Percentiles rank a stretch among this genome's conserved stretches.
These are phyloP conservation scores for Cacoxenus indagator DNA, from an alignment of 2,888 invertebrate genomes.

Conservation along the genomic window DNA sequence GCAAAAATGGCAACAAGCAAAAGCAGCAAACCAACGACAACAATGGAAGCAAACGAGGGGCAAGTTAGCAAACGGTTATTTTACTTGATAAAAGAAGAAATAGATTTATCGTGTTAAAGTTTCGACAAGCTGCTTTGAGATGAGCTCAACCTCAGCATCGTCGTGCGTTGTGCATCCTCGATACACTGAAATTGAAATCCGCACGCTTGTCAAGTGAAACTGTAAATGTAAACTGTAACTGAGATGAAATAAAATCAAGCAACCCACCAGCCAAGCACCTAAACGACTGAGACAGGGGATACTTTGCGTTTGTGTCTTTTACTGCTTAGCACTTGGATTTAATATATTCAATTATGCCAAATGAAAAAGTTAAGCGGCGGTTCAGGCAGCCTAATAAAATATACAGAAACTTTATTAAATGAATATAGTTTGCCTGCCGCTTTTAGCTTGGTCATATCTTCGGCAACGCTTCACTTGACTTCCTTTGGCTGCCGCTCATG, in stretches of 20 bases:
- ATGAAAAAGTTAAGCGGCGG: background rate
- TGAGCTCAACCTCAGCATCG: slow-evolving; percentile 36
- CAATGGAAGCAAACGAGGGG: background rate
- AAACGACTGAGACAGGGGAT: background rate
- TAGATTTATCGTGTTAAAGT: slow-evolving; percentile 47
- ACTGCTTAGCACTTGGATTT: background rate
- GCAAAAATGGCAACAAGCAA: too few species aligned
- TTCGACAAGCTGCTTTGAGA: background rate
- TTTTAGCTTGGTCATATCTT: background rate
- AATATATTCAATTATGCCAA: background rate
- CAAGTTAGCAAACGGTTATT: slow-evolving; percentile 33
- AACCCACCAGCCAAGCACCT: background rate
- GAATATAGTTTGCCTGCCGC: background rate
- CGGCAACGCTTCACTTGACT: background rate
- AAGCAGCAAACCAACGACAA: background rate
- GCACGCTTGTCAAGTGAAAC: background rate
- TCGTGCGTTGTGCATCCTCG: slow-evolving; percentile 29
- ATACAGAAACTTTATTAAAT: slow-evolving; percentile 12
- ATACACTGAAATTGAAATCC: background rate
- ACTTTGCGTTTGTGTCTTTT: background rate
- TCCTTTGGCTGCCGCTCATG: background rate
- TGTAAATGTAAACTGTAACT: background rate
- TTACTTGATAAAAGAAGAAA: slow-evolving; percentile 30
- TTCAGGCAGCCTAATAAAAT: background rate
- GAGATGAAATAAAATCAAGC: background rate